A percentile compares a stretch with the other conserved stretches of the same genome.
Conservation (phyloP, 2,888 invertebrate species). For the Ecdyonurus torrentis region DNA sequence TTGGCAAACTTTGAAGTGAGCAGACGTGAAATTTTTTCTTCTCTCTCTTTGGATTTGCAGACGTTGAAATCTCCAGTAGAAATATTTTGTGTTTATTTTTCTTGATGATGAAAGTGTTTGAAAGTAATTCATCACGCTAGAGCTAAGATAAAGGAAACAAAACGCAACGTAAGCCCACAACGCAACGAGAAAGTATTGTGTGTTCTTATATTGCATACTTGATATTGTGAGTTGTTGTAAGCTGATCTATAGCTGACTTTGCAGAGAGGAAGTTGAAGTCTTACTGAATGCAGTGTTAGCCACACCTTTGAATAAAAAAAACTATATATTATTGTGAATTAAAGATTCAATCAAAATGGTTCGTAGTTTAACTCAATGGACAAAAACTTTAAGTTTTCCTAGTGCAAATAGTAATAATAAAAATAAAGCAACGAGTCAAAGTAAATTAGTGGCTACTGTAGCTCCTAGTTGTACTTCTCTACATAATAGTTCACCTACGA, state of each 20-base stretch:
- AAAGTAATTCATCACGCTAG: neutral
- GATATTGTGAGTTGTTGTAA: too few species aligned
- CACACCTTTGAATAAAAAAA: too few species aligned
- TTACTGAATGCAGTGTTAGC: too few species aligned
- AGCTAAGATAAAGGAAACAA: too few species aligned
- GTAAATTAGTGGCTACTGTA: neutral
- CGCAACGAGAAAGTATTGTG: constrained; percentile 1
- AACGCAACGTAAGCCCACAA: neutral
- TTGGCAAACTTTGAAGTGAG: neutral
- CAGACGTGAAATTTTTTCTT: too few species aligned
- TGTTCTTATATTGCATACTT: too few species aligned
- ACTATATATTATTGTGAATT: too few species aligned
- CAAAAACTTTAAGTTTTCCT: constrained; percentile 79
- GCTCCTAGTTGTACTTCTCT: neutral
- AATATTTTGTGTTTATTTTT: too few species aligned
- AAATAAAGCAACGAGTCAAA: neutral
- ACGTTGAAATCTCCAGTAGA: neutral
- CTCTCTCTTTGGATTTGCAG: too few species aligned
- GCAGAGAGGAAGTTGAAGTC: too few species aligned
- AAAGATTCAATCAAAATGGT: constrained; percentile 38
- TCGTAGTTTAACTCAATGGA: constrained; percentile 77
- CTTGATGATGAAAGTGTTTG: neutral
- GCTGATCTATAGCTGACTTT: too few species aligned
- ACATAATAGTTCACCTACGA: neutral
- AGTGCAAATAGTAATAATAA: constrained; percentile 24